Conservation (phyloP, 2,797 vertebrate genomes). For the Phataginus tricuspis region DNA sequence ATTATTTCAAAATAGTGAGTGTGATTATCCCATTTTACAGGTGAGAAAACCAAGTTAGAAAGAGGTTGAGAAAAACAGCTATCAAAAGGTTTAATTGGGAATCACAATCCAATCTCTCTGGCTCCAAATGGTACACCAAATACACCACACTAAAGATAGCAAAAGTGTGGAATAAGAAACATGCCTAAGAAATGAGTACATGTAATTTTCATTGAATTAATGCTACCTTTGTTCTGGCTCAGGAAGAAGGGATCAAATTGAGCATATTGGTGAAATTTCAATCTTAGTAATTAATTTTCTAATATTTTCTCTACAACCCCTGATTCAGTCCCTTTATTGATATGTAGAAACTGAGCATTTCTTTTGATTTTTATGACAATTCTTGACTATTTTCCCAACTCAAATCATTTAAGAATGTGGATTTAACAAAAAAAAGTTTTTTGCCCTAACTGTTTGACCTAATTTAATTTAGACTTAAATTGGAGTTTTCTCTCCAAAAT, state of each 20-base stretch:
- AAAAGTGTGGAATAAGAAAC: neutral
- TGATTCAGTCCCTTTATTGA: neutral
- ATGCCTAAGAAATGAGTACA: neutral
- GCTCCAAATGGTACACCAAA: neutral
- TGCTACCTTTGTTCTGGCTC: neutral
- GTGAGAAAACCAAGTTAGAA: neutral
- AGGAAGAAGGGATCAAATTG: neutral
- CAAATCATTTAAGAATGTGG: neutral
- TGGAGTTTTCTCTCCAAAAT: neutral
- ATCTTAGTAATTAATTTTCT: neutral
- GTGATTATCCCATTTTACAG: neutral
- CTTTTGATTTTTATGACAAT: neutral
- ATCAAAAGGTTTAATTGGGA: neutral
- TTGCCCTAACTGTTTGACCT: neutral
- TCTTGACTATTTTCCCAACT: neutral
- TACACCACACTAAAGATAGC: neutral
- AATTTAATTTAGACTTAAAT: constrained; percentile 8
- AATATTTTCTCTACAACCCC: neutral
- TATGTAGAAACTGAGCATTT: neutral
- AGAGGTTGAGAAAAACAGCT: neutral
- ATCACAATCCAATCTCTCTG: neutral
- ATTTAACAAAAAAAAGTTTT: neutral
- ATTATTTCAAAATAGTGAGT: neutral
- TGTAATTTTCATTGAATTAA: neutral
- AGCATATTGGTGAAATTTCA: neutral